Base-by-base conservation (phyloP, 2,113 vertebrate genomes). In the Maccullochella peelii region DNA sequence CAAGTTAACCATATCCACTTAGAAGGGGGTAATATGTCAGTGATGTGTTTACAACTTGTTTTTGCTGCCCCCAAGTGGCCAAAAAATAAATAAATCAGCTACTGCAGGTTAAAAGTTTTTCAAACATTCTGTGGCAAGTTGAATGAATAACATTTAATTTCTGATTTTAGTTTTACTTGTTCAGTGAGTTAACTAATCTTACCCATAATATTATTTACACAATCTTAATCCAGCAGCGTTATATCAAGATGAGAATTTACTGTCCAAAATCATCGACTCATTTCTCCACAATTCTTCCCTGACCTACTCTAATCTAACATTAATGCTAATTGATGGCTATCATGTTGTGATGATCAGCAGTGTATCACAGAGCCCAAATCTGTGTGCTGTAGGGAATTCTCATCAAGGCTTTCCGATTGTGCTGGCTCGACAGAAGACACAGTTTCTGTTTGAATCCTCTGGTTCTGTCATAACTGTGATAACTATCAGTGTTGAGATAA, bases 391-490 rank as follows among this genome's bases (percentile, higher is more conserved):
- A 2, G 71, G 52, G 73, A 66, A 61, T 69, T 87, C 58, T 82
- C 73, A 84, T 86, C 72, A 68, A 78, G 80, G 4, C 49, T 80
- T 67, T 80, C 20, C 49, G 58, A 73, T 75, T 72, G 30, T 80
- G 73, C 71, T 49, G 21, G 18, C 69, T 74, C 74, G 54, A 85
- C 78, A 55, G 68, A 80, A 55, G 76, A 79, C n/a, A 57, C 5
- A 2, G 67, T 76, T 72, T 84, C 50, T 52, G n/a, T 80, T 86
- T 88, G 63, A 69, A 80, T 86, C 61, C 82, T 47, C 54, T 42
- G 62, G 25, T 21, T 72, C 72, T 59, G 67, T 71, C 33, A 81
- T 79, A 82, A 59, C 66, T 63, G 44, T 38, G 83, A 84, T 82
- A 67, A 33, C 30, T 38, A 71, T 86, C 80, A 74, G 25, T 0